Evolutionary conservation across 2,113 vertebrate species (phyloP).

Genomic region (Saccopteryx leptura): DNA sequence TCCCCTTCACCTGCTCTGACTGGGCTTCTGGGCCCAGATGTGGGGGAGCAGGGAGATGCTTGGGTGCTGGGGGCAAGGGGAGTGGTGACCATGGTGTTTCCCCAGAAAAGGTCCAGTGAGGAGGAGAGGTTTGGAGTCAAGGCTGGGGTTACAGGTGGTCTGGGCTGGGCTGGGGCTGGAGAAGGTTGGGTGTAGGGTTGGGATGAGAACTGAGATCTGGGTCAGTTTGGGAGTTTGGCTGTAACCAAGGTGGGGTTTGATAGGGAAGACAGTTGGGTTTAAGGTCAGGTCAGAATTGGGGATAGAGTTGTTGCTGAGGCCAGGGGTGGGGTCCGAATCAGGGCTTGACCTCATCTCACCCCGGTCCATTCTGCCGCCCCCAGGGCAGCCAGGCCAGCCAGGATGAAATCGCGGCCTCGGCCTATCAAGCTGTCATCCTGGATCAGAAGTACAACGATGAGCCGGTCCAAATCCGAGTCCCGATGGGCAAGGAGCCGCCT

Average conservation of each 20-base stretch:
- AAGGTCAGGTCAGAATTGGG: neutral
- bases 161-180: neutral
- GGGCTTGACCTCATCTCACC: neutral
- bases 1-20: neutral
- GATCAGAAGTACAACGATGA: constrained; percentile 92
- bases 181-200: neutral
- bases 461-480: constrained; percentile 92
- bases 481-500: constrained; percentile 94
- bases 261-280: neutral
- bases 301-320: neutral
- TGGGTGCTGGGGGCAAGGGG: neutral
- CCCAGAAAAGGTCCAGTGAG: neutral
- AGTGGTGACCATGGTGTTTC: neutral
- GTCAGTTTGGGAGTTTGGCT: neutral
- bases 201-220: neutral
- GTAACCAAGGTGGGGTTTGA: neutral
- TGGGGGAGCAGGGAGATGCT: neutral
- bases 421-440: constrained; percentile 90
- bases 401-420: constrained; percentile 91
- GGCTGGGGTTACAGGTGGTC: neutral
- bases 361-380: neutral
- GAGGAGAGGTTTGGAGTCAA: neutral
- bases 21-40: neutral
- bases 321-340: neutral
- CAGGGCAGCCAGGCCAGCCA: constrained; percentile 92